Evolutionary conservation across 2,888 invertebrate genomes (phyloP), one percentile per base, ranked within the genome.

Genomic region (Drosophila borborema): DNA sequence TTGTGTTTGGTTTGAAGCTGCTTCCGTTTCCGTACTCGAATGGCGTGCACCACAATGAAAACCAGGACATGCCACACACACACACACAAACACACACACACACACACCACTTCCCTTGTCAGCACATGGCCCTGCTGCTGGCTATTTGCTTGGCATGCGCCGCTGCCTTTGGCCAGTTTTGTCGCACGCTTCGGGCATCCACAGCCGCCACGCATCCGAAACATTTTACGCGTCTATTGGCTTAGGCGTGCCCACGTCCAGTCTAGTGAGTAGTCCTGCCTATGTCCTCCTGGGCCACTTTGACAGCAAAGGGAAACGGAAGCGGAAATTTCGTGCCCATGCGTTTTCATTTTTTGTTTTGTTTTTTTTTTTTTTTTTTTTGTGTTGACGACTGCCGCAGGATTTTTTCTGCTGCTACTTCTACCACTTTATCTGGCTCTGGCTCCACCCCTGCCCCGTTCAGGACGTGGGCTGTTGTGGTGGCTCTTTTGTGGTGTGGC

Each of bases 241-340:
- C 67, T 68, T 54, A 56, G 76, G 72, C 64, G 68, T 70, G 77
- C 63, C 65, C 12, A 41, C 23, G 66, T 61, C 51, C 41, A 31
- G 38, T 18, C 36, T 14, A 20, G 20, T 7, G 12, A 20, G 20
- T 45, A 7, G 20, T 45, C 20, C 45, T 45, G 45, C 41, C 41
- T 1, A 31, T 49, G 34, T 23, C 12, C 61, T 38, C 46, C 61
- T 38, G 46, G 74, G 73, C 67, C 86, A 80, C 77, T 86, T 80
- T 89, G 89, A 86, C 86, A 86, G 80, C 84, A 64, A 85, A 77
- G 81, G 89, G 77, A 86, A 86, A 61, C 86, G 86, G 86, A 86
- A 89, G 60, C 89, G 86, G 89, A 86, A 84, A 86, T 86, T 89
- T 86, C 87, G 82, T 84, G 87, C 87, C 87, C 87, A 86, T 87